phyloP scores from a whole-genome alignment of 2,113 vertebrate genomes.

The human (Homo sapiens) region DNA sequence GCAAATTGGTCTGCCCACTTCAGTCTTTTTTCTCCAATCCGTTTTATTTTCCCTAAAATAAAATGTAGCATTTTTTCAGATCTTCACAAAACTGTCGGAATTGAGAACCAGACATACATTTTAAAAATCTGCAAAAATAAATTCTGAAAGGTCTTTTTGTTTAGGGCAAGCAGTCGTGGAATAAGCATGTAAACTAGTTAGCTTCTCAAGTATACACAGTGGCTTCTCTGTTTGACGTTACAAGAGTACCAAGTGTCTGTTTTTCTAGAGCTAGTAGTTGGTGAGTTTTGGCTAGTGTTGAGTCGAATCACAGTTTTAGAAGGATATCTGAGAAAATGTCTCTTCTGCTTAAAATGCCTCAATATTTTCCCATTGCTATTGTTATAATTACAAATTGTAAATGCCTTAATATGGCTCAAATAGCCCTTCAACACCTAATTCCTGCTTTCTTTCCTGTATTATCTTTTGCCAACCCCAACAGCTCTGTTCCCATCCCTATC shows the following conservation, averaged over 20 bases:
- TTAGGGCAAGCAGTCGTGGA: background rate
- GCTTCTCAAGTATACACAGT: too few species aligned
- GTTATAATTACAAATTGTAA: background rate
- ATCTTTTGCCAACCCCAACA: background rate
- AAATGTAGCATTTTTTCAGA: background rate
- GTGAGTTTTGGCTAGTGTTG: background rate
- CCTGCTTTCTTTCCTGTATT: background rate
- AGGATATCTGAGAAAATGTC: background rate
- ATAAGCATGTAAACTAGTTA: background rate
- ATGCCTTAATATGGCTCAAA: background rate
- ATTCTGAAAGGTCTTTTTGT: background rate
- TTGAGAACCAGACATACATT: background rate
- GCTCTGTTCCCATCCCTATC: background rate
- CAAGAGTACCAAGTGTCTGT: background rate
- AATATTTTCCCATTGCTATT: background rate
- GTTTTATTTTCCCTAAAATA: background rate
- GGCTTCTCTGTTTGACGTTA: background rate
- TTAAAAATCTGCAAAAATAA: background rate
- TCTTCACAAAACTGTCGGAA: background rate
- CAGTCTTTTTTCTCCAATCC: background rate
- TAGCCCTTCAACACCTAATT: background rate
- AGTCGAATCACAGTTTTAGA: background rate
- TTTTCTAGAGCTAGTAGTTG: background rate
- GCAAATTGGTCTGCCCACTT: background rate
- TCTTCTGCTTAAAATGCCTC: background rate